Base-by-base conservation (phyloP, 2,113 vertebrate genomes). In the Grantiella picta region DNA sequence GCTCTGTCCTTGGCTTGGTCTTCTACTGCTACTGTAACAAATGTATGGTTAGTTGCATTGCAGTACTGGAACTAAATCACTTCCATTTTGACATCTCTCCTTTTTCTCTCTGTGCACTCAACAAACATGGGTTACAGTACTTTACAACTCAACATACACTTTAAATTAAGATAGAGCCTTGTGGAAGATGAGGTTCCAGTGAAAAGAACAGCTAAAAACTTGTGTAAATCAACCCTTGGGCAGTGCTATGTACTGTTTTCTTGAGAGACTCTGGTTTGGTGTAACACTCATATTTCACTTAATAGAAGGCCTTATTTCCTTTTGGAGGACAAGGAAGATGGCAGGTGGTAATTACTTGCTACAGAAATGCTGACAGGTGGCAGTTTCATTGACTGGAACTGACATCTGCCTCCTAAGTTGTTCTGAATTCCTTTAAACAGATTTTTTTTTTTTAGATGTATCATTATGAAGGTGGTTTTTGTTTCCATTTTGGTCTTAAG, bases 271-370 rank as follows among this genome's bases (percentile, higher is more conserved):
- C 84, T 91, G 76, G 68, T 87, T 82, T 81, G 40, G 66, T 89
- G 66, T 7, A 9, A 75, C 61, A 36, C 81, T 97, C 21, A 0
- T 71, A 23, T 92, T 95, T 94, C 85, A 82, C 65, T 91, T 86
- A 88, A 79, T 88, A 38, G 65, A 36, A 86, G 69, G 52, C 79
- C 73, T 73, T 92, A 73, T 44, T 95, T 90, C 72, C 84, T 87
- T 84, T 59, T 78, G 29, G 77, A 94, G 87, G 72, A 68, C 49
- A 25, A 65, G 57, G 71, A 82, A 15, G 49, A 52, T 86, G 38
- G 84, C 94, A 96, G 84, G 81, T 95, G 85, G 88, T 90, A 96
- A 95, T 96, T 95, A 88, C 52, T 86, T 92, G 80, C 61, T 91
- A 54, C 78, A 93, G 76, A 90, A 97, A 86, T 82, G 77, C 87